Base-by-base conservation (phyloP, 2,797 vertebrate genomes). In the Zenarchopterus dispar region DNA sequence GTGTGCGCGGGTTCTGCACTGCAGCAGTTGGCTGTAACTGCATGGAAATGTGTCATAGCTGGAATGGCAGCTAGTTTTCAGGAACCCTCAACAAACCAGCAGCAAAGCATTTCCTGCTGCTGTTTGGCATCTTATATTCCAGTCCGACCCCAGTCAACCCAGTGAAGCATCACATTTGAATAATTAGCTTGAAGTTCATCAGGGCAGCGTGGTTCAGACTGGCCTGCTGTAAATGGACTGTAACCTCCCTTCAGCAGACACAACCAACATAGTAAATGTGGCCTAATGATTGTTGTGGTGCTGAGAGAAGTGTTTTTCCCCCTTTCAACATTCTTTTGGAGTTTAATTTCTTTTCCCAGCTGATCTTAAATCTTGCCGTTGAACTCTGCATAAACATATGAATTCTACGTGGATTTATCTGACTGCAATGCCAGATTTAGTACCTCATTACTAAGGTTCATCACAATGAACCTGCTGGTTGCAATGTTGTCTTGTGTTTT, bases 81-180 rank as follows among this genome's bases (percentile, higher is more conserved):
- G 55, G 33, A 70, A 56, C 59, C 48, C 11, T 43, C 46, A 47
- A 70, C 67, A 67, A 56, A 77, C 56, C 56, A 39, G 68, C 74
- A 62, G 64, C 18, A 42, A 63, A 73, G 74, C 55, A 68, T 75
- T 85, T 73, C 68, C 63, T 72, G 60, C 74, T 61, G 51, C 80
- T 66, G 61, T 74, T 79, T 69, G 74, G 69, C 67, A 67, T 62
- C 67, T 75, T 61, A 0, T 75, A 58, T 78, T 79, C 72, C 66
- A 62, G 63, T 24, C 49, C 9, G 6, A 64, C 66, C 61, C 54
- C 26, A 31, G 61, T 71, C 36, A 18, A 78, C 75, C 62, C 80
- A 81, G 57, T 73, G 75, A 80, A 86, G 82, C 84, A 28, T 77
- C 70, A 70, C 67, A 80, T 87, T 63, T 61, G 62, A 75, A 67